Conservation (phyloP, 2,113 vertebrate species). For the Calidris pygmaea region DNA sequence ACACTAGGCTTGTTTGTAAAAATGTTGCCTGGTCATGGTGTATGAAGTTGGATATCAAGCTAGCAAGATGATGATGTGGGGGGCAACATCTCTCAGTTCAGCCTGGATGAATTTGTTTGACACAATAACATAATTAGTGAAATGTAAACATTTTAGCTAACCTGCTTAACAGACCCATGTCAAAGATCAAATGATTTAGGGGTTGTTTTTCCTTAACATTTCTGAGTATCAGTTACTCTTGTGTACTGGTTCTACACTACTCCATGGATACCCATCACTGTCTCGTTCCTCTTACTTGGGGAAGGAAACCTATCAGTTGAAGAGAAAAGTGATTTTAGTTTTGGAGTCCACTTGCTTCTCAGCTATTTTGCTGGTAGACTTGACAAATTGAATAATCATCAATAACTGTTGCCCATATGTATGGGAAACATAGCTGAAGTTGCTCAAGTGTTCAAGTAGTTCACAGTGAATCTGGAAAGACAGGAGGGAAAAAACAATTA, state of each 20-base stretch:
- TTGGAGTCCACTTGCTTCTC: not conserved
- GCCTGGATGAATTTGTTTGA: not conserved
- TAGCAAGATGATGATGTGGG: not conserved
- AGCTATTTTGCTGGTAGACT: not conserved
- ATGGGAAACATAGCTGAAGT: not conserved
- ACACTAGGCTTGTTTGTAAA: conserved; percentile 66
- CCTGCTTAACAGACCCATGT: not conserved
- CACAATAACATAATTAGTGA: not conserved
- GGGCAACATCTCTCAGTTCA: not conserved
- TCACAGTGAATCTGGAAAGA: not conserved
- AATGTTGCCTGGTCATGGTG: conserved; percentile 67
- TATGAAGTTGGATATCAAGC: conserved; percentile 20
- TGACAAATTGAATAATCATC: not conserved
- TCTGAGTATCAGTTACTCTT: not conserved
- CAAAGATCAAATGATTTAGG: not conserved
- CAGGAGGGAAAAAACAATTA: not conserved
- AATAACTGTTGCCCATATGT: not conserved
- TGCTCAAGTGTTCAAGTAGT: not conserved
- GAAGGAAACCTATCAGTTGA: not conserved
- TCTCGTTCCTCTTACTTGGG: not conserved
- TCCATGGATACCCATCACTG: not conserved
- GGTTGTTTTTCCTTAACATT: not conserved
- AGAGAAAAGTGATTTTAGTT: not conserved
- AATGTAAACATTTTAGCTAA: not conserved
- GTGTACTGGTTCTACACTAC: not conserved